phyloP scores from a whole-genome alignment of 2,888 invertebrate species.

The Sarcophaga variegata region DNA sequence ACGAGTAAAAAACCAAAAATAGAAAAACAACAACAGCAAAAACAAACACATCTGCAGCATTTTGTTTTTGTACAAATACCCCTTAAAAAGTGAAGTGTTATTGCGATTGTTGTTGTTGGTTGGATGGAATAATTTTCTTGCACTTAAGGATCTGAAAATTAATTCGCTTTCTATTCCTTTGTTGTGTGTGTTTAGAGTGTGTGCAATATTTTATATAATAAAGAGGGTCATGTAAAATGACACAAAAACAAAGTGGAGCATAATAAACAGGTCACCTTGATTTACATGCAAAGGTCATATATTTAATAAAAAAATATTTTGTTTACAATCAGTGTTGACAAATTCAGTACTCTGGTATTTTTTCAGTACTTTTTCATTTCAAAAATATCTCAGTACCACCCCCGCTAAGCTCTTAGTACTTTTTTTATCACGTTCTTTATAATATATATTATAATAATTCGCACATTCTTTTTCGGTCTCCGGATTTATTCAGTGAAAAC shows the following conservation, averaged over 20 bases:
- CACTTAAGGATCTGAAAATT: neutral
- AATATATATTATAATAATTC: too few relatives aligned
- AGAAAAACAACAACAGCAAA: neutral
- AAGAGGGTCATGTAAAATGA: neutral
- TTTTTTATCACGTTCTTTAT: too few relatives aligned
- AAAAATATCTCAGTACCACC: too few relatives aligned
- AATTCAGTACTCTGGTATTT: too few relatives aligned
- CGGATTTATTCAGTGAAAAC: too few relatives aligned
- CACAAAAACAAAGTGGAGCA: conserved; percentile 5
- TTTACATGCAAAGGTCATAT: conserved; percentile 39
- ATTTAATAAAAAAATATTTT: conserved; percentile 12
- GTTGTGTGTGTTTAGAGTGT: neutral
- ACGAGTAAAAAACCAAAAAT: conserved; percentile 27
- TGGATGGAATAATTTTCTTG: neutral
- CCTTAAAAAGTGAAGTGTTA: neutral
- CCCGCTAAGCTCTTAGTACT: too few relatives aligned
- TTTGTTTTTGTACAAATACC: neutral
- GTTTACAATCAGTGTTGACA: neutral
- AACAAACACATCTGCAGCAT: conserved; percentile 45
- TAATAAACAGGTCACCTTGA: conserved; percentile 50
- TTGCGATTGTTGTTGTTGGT: conserved; percentile 1
- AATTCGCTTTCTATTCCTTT: neutral
- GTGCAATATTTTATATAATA: neutral
- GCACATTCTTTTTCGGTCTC: too few relatives aligned
- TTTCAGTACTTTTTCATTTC: too few relatives aligned